Conservation (phyloP, 2,888 invertebrate species). For the Agriopis marginaria region DNA sequence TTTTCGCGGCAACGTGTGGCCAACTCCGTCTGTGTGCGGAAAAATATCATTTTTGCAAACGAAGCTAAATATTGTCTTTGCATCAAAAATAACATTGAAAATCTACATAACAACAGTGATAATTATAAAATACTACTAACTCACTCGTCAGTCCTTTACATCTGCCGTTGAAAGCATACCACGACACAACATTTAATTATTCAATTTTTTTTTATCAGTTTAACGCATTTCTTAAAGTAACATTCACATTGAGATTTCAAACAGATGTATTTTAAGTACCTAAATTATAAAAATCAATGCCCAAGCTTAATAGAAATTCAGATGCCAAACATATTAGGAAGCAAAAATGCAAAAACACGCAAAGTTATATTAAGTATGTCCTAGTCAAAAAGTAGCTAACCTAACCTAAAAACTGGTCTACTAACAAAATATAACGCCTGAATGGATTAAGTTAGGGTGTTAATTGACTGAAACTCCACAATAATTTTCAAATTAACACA, state of each 20-base stretch:
- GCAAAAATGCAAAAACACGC: slow-evolving; percentile 48
- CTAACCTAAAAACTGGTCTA: slow-evolving; percentile 20
- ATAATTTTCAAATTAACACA: slow-evolving; percentile 77
- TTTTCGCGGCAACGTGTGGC: slow-evolving; percentile 95
- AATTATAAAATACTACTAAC: slow-evolving; percentile 48
- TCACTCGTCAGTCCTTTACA: slow-evolving; percentile 54
- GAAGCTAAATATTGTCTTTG: slow-evolving; percentile 2
- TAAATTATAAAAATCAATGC: slow-evolving; percentile 44
- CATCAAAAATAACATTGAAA: slow-evolving; percentile 4
- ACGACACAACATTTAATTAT: slow-evolving; percentile 36
- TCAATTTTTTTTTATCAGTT: slow-evolving; percentile 2
- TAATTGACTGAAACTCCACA: slow-evolving; percentile 87
- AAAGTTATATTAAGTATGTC: slow-evolving; percentile 18
- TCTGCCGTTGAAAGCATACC: slow-evolving; percentile 46
- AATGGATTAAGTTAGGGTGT: slow-evolving; percentile 78
- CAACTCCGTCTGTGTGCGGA: slow-evolving; percentile 91
- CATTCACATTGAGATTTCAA: slow-evolving; percentile 12
- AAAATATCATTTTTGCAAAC: slow-evolving; percentile 41
- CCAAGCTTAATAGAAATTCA: slow-evolving; percentile 53
- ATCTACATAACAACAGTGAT: slow-evolving; percentile 9
- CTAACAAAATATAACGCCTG: slow-evolving; percentile 29
- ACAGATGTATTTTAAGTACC: not conserved
- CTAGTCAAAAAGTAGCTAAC: slow-evolving; percentile 7
- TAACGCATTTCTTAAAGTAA: slow-evolving; percentile 11
- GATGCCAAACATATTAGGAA: slow-evolving; percentile 69